Base-by-base conservation (phyloP, 2,888 invertebrate species). In the Parascotia fuliginaria region DNA sequence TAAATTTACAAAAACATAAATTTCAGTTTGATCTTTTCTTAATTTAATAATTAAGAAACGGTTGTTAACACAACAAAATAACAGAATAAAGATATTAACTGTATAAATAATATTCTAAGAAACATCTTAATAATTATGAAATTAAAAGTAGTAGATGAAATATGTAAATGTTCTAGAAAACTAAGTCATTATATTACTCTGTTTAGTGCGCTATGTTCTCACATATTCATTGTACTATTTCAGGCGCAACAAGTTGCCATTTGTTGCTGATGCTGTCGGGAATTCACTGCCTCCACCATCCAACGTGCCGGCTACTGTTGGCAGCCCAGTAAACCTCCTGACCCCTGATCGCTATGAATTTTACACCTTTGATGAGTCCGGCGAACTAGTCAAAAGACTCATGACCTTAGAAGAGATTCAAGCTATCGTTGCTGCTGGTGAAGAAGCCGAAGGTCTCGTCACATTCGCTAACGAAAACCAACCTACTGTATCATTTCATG, bases 401-500 rank as follows among this genome's bases (percentile, higher is more conserved):
- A 97, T 97, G 97, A 96, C 97, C 5, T 87, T 96, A 67, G 94
- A 96, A 72, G 96, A 97, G 86, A 97, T 97, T 59, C 96, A 96
- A 77, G 95, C 96, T 32, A 95, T 97, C 52, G 96, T 97, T 24
- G 97, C 97, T 0, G 96, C 95, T 27, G 96, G 96, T 0, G 96
- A 96, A 76, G 95, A 95, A 49, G 94, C 95, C 36, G 94, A 93
- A 42, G 87, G 92, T 47, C 59, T 94, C 70, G 88, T 93, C 67
- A 85, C 93, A 61, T 83, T 93, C 77, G 80, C 93, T 53, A 87
- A 91, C 83, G 79, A 91, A 65, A 79, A 91, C 43, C 89, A 84
- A 74, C 93, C 88, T 15, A 87, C 90, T 2, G 81, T 88, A 19
- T 81, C 89, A 4, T 90, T 92, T 48, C 91, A 91, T 57, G 86